Base-by-base conservation (phyloP, 1,140 invertebrate species). In the Hycleus phaleratus region DNA sequence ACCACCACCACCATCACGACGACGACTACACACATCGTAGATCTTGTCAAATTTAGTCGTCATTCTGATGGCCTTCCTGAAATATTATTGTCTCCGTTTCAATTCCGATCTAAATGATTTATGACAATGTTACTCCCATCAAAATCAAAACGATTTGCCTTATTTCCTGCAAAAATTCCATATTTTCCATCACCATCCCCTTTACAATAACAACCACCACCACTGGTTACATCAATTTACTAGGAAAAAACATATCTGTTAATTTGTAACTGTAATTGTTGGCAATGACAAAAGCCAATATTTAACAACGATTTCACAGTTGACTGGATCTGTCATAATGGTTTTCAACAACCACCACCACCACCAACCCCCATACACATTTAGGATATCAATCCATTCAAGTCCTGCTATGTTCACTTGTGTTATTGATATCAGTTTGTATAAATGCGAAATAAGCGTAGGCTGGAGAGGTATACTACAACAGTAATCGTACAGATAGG, bases 1-100 rank as follows among this genome's bases (percentile, higher is more conserved):
- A 7, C 32, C 32, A 32, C 32, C 7, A 32, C 7, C 3, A 18
- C 1, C 18, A 18, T 1, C 1, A 18, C 18, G 18, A 18, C 18
- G 18, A 18, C 18, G 18, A 18, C 18, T 18, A 18, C 59, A 62
- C 58, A 65, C 63, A 60, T 65, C 63, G 61, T 65, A 60, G 54
- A 55, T 65, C 63, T 65, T 65, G 63, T 65, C 63, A 62, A 65
- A 65, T 62, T 56, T 62, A 58, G 63, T 62, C 60, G 54, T 46
- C 24, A 42, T 47, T 59, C 63, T 65, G 62, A 65, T 65, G 63
- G 60, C 55, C 61, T 58, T 58, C 59, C 58, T 65, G 63, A 65
- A 65, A 65, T 65, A 65, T 65, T 59, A 63, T 63, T 65, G 61
- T 60, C 58, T 63, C 61, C 18, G 55, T 61, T 60, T 56, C 53